phyloP scores from a whole-genome alignment of 2,888 invertebrate genomes.

The Acanthococcus lagerstroemiae region DNA sequence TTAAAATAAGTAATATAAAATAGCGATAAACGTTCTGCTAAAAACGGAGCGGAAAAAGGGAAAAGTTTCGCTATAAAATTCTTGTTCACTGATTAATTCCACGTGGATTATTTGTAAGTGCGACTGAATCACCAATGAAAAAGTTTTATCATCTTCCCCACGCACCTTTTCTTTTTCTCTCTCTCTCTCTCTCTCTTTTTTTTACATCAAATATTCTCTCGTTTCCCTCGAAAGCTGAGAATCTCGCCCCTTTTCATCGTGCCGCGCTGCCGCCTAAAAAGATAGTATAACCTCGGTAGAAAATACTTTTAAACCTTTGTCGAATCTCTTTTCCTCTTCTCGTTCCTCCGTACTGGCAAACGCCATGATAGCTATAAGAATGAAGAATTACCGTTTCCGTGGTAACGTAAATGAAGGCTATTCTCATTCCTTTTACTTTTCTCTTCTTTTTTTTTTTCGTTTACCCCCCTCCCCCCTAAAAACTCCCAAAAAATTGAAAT shows the following conservation, averaged over 20 bases:
- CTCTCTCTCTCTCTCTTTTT: background rate
- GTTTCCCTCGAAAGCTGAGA: background rate
- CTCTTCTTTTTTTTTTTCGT: background rate
- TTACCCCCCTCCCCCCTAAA: background rate
- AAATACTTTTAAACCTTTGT: conserved; percentile 23
- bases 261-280: too few relatives aligned
- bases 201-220: background rate
- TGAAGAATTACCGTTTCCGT: conserved; percentile 26
- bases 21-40: conserved; percentile 13
- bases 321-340: conserved; percentile 11
- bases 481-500: conserved; percentile 2
- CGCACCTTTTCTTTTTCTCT: background rate
- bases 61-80: conserved; percentile 27
- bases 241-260: too few relatives aligned
- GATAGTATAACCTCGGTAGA: background rate
- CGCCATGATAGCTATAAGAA: conserved; percentile 19
- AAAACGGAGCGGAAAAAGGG: conserved; percentile 1
- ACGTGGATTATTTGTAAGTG: conserved; percentile 26
- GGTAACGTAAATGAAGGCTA: conserved; percentile 26
- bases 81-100: conserved; percentile 26
- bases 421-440: background rate
- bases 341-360: background rate
- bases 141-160: conserved; percentile 22
- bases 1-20: conserved; percentile 6
- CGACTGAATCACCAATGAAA: conserved; percentile 26